Conservation (phyloP, 2,888 invertebrate genomes). For the Enchytraeus crypticus region DNA sequence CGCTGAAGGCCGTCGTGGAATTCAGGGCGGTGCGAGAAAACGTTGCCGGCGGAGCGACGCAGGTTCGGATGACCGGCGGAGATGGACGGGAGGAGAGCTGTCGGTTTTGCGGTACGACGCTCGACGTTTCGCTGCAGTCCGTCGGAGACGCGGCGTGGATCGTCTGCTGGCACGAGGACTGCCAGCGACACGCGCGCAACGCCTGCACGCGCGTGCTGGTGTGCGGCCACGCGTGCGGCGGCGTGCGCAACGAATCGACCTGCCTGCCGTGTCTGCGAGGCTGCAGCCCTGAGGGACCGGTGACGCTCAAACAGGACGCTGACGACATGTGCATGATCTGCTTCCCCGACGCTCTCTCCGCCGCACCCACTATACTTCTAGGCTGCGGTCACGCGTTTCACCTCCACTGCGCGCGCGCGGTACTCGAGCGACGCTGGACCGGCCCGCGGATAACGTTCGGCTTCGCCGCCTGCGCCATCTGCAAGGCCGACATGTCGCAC, state of each 20-base stretch:
- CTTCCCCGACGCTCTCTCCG: conserved; percentile 89
- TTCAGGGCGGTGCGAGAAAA: conserved; percentile 60
- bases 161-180: conserved; percentile 83
- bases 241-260: conserved; percentile 70
- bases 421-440: conserved; percentile 77
- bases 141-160: no score
- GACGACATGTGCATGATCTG: conserved; percentile 99
- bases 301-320: conserved; percentile 75
- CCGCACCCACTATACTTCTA: conserved; percentile 86
- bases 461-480: conserved; percentile 90
- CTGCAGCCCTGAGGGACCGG: conserved; percentile 55
- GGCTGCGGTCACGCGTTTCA: conserved; percentile 94
- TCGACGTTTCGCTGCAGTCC: conserved; percentile 73
- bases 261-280: conserved; percentile 86
- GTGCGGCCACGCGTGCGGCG: conserved; percentile 90
- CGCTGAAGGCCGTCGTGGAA: conserved; percentile 71
- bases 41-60: neutral
- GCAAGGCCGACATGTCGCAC: conserved; percentile 82
- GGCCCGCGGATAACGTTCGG: conserved; percentile 93
- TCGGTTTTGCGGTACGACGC: conserved; percentile 77
- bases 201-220: conserved; percentile 73
- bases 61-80: neutral
- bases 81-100: conserved; percentile 51
- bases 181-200: conserved; percentile 58
- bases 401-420: conserved; percentile 76